These are phyloP conservation scores for Gobio gobio DNA, from an alignment of 2,113 vertebrate genomes.

Conservation along the genomic window DNA sequence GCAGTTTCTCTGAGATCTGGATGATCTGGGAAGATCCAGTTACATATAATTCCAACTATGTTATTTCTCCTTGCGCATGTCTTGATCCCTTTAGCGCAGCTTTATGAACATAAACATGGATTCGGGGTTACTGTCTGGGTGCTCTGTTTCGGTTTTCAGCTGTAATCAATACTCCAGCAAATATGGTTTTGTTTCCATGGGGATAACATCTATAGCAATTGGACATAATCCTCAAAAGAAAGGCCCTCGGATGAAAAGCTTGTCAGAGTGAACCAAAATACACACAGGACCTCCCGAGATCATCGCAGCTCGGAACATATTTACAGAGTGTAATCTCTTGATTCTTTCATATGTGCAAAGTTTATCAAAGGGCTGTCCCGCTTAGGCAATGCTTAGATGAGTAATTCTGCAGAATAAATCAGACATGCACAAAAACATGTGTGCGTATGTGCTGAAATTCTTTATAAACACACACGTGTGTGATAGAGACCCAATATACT, in stretches of 20 bases:
- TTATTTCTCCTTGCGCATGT: constrained; percentile 27
- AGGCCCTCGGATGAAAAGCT: constrained; percentile 9
- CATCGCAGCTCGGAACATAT: constrained; percentile 18
- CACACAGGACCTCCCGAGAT: constrained; percentile 24
- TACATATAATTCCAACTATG: constrained; percentile 43
- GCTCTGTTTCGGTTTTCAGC: constrained; percentile 23
- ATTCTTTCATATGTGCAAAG: constrained; percentile 30
- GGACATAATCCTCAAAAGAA: constrained; percentile 19
- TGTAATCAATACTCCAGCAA: constrained; percentile 36
- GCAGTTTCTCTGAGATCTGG: constrained; percentile 7
- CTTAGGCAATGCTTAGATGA: not conserved
- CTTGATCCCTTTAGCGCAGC: constrained; percentile 37
- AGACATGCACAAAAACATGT: not conserved
- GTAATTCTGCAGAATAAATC: not conserved
- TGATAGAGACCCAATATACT: not conserved
- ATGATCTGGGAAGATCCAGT: constrained; percentile 43
- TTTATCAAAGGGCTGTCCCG: constrained; percentile 20
- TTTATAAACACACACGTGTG: not conserved
- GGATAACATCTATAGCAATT: constrained; percentile 43
- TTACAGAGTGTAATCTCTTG: constrained; percentile 14
- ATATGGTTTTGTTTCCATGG: constrained; percentile 27
- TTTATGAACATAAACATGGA: constrained; percentile 54
- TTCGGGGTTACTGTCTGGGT: constrained; percentile 32
- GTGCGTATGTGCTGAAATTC: not conserved
- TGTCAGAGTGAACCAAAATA: constrained; percentile 35